Conservation (phyloP, 1,140 invertebrate species). For the Drosophila guanche region DNA sequence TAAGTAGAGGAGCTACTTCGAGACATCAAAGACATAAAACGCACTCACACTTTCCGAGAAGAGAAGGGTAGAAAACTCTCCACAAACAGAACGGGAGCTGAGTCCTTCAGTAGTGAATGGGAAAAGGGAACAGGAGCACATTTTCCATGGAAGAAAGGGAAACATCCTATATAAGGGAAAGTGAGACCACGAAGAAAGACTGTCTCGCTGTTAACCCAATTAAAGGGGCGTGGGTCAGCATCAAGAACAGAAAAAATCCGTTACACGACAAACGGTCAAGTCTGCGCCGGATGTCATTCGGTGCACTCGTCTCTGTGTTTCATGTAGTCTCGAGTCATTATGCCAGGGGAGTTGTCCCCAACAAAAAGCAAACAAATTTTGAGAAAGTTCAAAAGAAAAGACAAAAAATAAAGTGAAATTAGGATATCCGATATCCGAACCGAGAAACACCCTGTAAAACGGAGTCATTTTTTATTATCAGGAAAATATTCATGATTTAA, state of each 20-base stretch:
- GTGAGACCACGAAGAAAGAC: conserved; percentile 31
- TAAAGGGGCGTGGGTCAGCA: conserved; percentile 42
- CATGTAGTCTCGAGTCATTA: conserved; percentile 64
- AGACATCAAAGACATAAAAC: conserved; percentile 50
- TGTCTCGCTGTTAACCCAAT: conserved; percentile 64
- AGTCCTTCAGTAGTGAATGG: not conserved
- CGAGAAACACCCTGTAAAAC: too few relatives aligned
- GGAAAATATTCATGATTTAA: too few relatives aligned
- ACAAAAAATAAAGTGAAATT: not conserved
- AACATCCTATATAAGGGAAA: conserved; percentile 18
- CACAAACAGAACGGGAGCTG: too few relatives aligned
- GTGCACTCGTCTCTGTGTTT: conserved; percentile 57
- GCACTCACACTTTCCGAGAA: conserved; percentile 26
- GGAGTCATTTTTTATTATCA: too few relatives aligned
- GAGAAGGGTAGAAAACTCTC: too few relatives aligned
- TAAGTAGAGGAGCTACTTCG: conserved; percentile 18
- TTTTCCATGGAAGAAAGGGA: not conserved
- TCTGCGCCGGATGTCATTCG: conserved; percentile 64
- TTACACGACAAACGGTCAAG: conserved; percentile 52
- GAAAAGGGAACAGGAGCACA: conserved; percentile 1
- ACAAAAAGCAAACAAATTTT: conserved; percentile 10
- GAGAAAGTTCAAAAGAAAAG: conserved; percentile 12
- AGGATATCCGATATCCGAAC: too few relatives aligned
- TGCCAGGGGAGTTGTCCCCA: conserved; percentile 8
- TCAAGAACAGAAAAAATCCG: conserved; percentile 26